Evolutionary conservation across 2,888 invertebrate species (phyloP).

Genomic region (Allophyes oxyacanthae): DNA sequence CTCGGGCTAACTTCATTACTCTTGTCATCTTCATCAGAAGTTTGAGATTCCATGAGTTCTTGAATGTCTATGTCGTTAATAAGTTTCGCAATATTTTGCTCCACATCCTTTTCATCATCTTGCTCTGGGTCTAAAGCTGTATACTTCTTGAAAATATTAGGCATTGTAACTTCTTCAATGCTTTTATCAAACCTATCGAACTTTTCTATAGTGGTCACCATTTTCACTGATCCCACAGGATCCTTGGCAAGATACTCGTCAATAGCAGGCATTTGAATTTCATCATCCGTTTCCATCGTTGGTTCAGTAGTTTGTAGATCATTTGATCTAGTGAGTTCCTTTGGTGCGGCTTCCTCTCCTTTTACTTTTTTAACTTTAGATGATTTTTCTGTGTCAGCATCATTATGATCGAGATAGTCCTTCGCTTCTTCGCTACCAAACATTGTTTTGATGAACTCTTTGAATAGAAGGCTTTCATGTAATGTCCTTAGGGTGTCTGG

Average conservation of each 20-base stretch:
- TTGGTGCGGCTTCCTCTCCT: not conserved
- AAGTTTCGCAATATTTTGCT: slow-evolving; percentile 54
- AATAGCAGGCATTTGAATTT: not conserved
- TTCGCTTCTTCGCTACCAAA: slow-evolving; percentile 66
- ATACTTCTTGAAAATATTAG: not conserved
- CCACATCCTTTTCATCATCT: slow-evolving; percentile 1
- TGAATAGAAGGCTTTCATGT: slow-evolving; percentile 61
- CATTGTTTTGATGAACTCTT: slow-evolving; percentile 68
- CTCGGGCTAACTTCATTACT: too few species aligned
- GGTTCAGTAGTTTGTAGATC: not conserved
- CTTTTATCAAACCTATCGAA: slow-evolving; percentile 20
- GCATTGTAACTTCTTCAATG: not conserved
- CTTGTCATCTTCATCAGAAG: too few species aligned
- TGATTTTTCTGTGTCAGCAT: slow-evolving; percentile 4
- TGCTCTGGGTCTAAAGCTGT: not conserved
- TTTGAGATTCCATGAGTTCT: slow-evolving; percentile 43
- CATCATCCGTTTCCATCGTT: slow-evolving; percentile 1
- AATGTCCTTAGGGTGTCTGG: slow-evolving; percentile 55
- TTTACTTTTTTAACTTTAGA: not conserved
- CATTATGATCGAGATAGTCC: slow-evolving; percentile 44
- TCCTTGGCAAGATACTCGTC: not conserved
- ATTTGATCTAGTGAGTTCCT: not conserved
- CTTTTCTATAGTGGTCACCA: slow-evolving; percentile 27
- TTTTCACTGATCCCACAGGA: slow-evolving; percentile 4
- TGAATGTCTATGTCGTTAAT: slow-evolving; percentile 64